These are phyloP conservation scores for Actenoides lindsayi DNA, from an alignment of 2,113 vertebrate species.

Conservation along the genomic window DNA sequence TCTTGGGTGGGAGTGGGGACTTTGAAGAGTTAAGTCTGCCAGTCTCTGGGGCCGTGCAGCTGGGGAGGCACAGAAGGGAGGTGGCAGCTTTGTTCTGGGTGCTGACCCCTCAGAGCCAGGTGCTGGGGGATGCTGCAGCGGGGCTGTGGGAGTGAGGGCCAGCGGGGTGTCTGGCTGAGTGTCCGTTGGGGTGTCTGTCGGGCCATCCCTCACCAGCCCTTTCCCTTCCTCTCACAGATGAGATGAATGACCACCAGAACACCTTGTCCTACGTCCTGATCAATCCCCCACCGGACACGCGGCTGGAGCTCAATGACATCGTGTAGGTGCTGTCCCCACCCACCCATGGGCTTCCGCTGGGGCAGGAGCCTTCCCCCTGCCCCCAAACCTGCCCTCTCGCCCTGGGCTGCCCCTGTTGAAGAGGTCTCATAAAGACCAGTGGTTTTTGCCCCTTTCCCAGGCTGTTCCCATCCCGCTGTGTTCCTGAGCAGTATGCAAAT, in stretches of 20 bases:
- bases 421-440: too few species aligned
- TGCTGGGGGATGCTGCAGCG: fast-evolving
- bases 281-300: conserved; percentile 93
- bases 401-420: fast-evolving
- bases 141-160: background rate
- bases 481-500: background rate
- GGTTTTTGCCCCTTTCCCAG: background rate
- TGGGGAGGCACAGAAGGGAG: background rate
- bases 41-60: background rate
- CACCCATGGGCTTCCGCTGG: background rate
- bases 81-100: background rate
- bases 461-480: fast-evolving
- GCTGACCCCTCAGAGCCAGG: background rate
- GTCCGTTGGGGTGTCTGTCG: background rate
- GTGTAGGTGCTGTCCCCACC: conserved; percentile 78
- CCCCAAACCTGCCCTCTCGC: background rate
- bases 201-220: background rate
- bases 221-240: conserved; percentile 79
- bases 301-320: conserved; percentile 93
- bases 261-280: conserved; percentile 95
- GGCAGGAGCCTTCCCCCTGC: too few species aligned
- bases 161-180: background rate
- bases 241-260: conserved; percentile 98
- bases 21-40: background rate
- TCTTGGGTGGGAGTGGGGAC: fast-evolving